These are phyloP conservation scores for Ctenochaetus hawaiiensis DNA, from an alignment of 2,797 vertebrate genomes.

Conservation along the genomic window DNA sequence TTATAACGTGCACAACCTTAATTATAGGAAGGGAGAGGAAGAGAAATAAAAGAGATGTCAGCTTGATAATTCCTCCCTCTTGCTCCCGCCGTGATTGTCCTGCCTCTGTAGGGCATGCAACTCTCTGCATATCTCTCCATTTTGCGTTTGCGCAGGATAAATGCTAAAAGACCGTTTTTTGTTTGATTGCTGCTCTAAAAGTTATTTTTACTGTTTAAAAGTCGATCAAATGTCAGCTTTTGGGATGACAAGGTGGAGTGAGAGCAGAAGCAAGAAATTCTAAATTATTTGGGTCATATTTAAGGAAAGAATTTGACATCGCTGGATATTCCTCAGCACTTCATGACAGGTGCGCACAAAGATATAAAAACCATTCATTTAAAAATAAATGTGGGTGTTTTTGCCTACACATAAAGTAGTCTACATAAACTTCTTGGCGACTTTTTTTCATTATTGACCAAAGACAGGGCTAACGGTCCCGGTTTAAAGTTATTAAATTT, in stretches of 20 bases:
- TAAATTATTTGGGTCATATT: conserved; percentile 24
- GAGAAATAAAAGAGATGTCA: not conserved
- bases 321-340: not conserved
- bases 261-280: not conserved
- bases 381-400: not conserved
- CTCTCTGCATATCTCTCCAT: conserved; percentile 61
- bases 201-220: not conserved
- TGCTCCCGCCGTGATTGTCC: conserved; percentile 27
- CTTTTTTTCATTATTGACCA: conserved; percentile 54
- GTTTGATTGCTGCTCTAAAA: not conserved
- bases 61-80: not conserved
- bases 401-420: not conserved
- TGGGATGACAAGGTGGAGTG: no score
- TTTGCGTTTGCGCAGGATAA: conserved; percentile 62
- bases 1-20: not conserved
- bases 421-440: conserved; percentile 59
- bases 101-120: conserved; percentile 47
- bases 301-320: conserved; percentile 17
- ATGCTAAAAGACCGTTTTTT: conserved; percentile 14
- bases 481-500: conserved; percentile 65
- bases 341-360: conserved; percentile 37
- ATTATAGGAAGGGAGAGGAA: not conserved
- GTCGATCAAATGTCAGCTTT: not conserved
- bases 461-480: conserved; percentile 49
- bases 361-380: not conserved